Evolutionary conservation across 2,797 vertebrate genomes (phyloP).

Genomic region (Morelia viridis): DNA sequence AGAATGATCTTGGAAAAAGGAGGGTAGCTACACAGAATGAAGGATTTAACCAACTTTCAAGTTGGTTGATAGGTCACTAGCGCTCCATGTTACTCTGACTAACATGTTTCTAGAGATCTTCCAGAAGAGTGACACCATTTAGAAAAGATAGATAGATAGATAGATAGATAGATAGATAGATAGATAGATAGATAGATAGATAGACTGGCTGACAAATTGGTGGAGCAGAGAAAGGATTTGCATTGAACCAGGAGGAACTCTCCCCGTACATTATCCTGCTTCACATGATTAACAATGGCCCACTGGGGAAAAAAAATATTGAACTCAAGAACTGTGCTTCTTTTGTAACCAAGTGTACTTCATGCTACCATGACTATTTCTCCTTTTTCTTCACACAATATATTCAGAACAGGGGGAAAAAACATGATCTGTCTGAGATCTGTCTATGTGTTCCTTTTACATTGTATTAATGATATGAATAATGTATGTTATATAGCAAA

Average conservation of each 20-base stretch:
- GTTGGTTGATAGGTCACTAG: neutral
- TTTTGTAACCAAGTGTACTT: constrained; percentile 2
- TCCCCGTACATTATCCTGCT: neutral
- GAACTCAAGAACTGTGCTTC: constrained; percentile 25
- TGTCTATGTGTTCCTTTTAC: constrained; percentile 11
- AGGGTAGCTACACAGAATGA: neutral
- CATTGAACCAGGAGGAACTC: neutral
- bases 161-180: too few species aligned
- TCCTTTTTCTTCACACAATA: constrained; percentile 16
- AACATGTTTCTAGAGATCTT: neutral
- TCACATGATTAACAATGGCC: neutral
- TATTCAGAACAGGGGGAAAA: constrained; percentile 9
- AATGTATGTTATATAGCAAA: neutral
- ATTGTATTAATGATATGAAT: constrained; percentile 10
- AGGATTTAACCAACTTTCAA: neutral
- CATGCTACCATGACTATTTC: constrained; percentile 24
- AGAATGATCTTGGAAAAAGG: neutral
- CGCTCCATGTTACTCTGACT: neutral
- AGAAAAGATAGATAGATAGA: neutral
- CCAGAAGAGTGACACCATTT: neutral
- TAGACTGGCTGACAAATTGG: neutral
- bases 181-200: too few species aligned
- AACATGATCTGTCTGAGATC: constrained; percentile 10
- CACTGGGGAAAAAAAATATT: neutral
- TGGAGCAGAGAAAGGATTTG: neutral